Evolutionary conservation across 2,797 vertebrate genomes (phyloP).

Genomic region (Centroberyx gerrardi): DNA sequence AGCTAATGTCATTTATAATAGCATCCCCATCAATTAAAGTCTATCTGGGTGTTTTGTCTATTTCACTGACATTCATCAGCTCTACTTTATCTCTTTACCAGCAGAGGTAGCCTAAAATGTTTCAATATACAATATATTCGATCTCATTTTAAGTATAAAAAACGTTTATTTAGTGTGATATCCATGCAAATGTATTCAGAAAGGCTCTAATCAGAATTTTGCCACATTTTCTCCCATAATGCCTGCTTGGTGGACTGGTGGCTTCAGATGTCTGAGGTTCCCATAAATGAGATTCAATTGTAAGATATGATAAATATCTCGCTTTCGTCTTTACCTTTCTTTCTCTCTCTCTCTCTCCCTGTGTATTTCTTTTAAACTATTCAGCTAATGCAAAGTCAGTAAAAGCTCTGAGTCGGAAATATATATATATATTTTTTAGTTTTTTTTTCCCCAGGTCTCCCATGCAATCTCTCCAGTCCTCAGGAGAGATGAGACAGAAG

Average conservation of each 20-base stretch:
- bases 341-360: conserved; percentile 12
- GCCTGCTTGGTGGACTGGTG: not conserved
- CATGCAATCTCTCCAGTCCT: conserved; percentile 35
- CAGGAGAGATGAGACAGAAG: conserved; percentile 54
- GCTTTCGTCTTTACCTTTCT: not conserved
- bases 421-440: conserved; percentile 37
- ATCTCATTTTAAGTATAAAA: conserved; percentile 2
- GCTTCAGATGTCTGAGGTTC: conserved; percentile 6
- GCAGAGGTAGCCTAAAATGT: not conserved
- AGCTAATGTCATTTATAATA: conserved; percentile 64
- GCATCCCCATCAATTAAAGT: conserved; percentile 59
- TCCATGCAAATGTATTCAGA: not conserved
- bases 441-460: conserved; percentile 26
- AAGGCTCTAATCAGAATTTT: not conserved
- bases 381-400: conserved; percentile 39
- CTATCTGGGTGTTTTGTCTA: conserved; percentile 34
- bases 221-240: conserved; percentile 17
- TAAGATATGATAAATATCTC: conserved; percentile 26
- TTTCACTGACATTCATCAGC: conserved; percentile 19
- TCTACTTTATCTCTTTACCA: conserved; percentile 8
- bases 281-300: conserved; percentile 11
- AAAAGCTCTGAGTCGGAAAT: conserved; percentile 31
- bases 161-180: not conserved
- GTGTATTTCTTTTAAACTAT: conserved; percentile 19
- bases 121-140: not conserved